Conservation (phyloP, 2,797 vertebrate genomes). For the Eulemur coronatus region DNA sequence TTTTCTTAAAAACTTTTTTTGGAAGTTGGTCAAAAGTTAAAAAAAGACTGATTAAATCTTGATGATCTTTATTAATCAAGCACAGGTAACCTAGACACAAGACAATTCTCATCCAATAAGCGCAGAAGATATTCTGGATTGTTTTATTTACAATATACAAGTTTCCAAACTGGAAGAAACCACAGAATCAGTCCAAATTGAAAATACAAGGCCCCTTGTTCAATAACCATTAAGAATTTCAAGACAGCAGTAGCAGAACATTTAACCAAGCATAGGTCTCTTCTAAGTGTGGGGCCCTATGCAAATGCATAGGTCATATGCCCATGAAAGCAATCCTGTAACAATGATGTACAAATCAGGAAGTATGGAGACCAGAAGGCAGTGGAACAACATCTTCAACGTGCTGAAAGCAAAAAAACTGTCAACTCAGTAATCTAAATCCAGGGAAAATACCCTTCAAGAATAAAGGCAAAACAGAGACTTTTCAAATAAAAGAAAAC, state of each 20-base stretch:
- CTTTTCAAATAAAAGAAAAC: conserved; percentile 27
- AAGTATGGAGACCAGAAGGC: background rate
- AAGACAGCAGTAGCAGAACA: background rate
- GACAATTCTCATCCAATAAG: background rate
- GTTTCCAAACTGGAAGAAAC: background rate
- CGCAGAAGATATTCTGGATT: background rate
- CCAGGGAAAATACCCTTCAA: background rate
- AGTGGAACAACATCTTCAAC: background rate
- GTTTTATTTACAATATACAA: background rate
- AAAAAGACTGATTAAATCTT: background rate
- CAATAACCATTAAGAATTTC: background rate
- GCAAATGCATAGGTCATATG: background rate
- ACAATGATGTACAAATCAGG: background rate
- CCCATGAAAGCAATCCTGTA: background rate
- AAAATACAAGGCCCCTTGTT: background rate
- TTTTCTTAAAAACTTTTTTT: conserved; percentile 13
- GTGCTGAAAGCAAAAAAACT: background rate
- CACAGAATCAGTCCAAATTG: background rate
- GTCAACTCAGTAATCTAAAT: background rate
- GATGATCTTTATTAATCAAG: background rate
- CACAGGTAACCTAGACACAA: background rate
- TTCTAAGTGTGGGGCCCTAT: background rate
- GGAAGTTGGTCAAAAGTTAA: conserved; percentile 5
- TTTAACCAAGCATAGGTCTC: background rate
- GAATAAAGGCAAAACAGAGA: conserved; percentile 12